These are phyloP conservation scores for Syngnathus rostellatus DNA, from an alignment of 2,797 vertebrate species.

Conservation along the genomic window DNA sequence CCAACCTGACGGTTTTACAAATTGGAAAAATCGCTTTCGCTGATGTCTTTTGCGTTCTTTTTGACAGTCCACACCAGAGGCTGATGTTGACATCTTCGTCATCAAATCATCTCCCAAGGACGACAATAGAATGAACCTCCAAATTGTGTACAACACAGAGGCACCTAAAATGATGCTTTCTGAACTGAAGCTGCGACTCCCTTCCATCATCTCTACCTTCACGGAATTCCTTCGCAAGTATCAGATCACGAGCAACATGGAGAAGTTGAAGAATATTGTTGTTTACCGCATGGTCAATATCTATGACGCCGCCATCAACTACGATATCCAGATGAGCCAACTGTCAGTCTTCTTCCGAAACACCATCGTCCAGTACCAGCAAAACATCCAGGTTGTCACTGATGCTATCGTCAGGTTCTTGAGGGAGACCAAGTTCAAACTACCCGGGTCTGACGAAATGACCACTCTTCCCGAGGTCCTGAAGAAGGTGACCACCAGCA, in stretches of 20 bases:
- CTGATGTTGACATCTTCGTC: slow-evolving; percentile 72
- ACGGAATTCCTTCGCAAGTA: slow-evolving; percentile 62
- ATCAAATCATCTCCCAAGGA: slow-evolving; percentile 55
- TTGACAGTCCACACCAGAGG: slow-evolving; percentile 70
- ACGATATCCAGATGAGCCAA: slow-evolving; percentile 54
- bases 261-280: slow-evolving; percentile 58
- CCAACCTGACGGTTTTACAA: slow-evolving; percentile 3
- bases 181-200: slow-evolving; percentile 66
- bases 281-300: slow-evolving; percentile 49
- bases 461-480: slow-evolving; percentile 69
- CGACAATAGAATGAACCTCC: slow-evolving; percentile 57
- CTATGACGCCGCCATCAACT: slow-evolving; percentile 47
- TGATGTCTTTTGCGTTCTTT: neutral
- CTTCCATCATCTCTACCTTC: slow-evolving; percentile 56
- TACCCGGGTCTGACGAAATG: slow-evolving; percentile 65
- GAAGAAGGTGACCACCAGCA: slow-evolving; percentile 46
- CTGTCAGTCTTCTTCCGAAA: slow-evolving; percentile 62
- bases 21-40: neutral
- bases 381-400: slow-evolving; percentile 50
- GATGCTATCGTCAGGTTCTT: slow-evolving; percentile 69
- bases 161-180: slow-evolving; percentile 59
- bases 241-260: slow-evolving; percentile 62
- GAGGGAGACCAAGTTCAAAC: slow-evolving; percentile 68
- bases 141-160: slow-evolving; percentile 72
- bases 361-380: slow-evolving; percentile 45